Evolutionary conservation across 2,113 vertebrate species (phyloP), one percentile per base, ranked within the genome.

Genomic region (Bombycilla garrulus): DNA sequence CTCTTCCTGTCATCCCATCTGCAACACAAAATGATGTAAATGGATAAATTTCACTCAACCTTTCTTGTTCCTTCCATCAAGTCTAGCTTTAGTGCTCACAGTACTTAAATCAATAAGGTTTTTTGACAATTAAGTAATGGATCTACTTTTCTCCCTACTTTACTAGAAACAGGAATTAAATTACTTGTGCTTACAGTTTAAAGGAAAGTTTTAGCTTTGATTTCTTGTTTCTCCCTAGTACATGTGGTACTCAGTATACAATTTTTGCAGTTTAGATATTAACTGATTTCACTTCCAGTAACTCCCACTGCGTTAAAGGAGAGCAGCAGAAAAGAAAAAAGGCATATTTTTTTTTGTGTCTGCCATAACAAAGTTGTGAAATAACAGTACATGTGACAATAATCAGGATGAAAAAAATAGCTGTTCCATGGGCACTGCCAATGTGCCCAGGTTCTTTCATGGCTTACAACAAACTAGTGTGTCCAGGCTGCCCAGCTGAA

Each of bases 281-380:
- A 61, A 33, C 24, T 36, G 15, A 61, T 83, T 72, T 71, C n/a
- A 16, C 24, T 64, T 79, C 24, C 40, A 70, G 17, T 21, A 58
- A 51, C 38, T 62, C 18, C 1, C 26, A 24, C 20, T 29, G 7
- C 3, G 1, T 16, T 76, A 44, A 66, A 35, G 9, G 9, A 23
- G 12, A 26, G 9, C 21, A 71, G 29, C 16, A 66, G 42, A 51
- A 71, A 47, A 80, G 9, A 38, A 48, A 48, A 81, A 31, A 18
- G 4, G 0, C 3, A 4, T 10, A 38, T 38, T 38, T 3, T 6
- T 4, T 48, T 77, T 60, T 60, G 22, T 17, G 22, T 12, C 14
- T 61, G 15, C 22, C 28, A 8, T 3, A 14, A 31, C 24, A 42
- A 54, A 81, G 62, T 3, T 38, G 11, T 47, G 13, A 45, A 72